These are phyloP conservation scores for Bucco capensis DNA, from an alignment of 2,113 vertebrate species.

Conservation along the genomic window DNA sequence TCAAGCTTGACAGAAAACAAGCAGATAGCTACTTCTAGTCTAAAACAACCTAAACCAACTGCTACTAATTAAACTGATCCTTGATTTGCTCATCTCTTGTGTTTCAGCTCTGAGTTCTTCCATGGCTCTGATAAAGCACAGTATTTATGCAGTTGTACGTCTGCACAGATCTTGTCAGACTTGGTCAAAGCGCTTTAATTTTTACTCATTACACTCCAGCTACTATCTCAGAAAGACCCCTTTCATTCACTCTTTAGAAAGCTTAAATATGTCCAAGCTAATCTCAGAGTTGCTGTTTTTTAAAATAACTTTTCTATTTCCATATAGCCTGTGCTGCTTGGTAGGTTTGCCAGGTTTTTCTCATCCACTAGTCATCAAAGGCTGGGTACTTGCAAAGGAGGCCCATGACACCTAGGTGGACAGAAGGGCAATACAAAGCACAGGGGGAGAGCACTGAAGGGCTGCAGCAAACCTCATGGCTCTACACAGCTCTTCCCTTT, in stretches of 20 bases:
- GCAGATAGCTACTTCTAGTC: neutral
- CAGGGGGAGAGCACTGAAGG: neutral
- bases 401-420: neutral
- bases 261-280: neutral
- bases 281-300: neutral
- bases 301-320: neutral
- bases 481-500: neutral
- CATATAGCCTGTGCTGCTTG: neutral
- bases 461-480: neutral
- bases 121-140: neutral
- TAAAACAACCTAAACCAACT: neutral
- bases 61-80: neutral
- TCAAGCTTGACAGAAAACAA: neutral
- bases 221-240: neutral
- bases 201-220: neutral
- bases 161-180: neutral
- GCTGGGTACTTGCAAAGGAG: neutral
- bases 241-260: neutral
- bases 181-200: neutral
- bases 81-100: neutral
- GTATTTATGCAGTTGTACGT: neutral
- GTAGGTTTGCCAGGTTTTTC: neutral
- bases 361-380: neutral
- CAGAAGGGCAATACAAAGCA: neutral
- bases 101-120: neutral